These are phyloP conservation scores for Pantherophis guttatus DNA, from an alignment of 2,113 vertebrate species.

Conservation along the genomic window DNA sequence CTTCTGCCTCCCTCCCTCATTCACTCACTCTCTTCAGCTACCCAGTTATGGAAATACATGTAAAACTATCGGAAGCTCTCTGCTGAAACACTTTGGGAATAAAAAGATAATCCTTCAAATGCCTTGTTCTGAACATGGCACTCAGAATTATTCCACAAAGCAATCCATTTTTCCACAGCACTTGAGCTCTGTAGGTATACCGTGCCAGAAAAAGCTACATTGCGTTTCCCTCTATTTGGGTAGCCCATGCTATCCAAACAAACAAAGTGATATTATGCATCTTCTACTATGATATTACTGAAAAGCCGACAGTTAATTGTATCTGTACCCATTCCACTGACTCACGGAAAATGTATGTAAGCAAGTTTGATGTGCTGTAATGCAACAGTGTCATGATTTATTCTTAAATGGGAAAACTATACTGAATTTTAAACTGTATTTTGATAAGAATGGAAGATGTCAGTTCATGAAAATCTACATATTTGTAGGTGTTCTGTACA, in stretches of 20 bases:
- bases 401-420: neutral
- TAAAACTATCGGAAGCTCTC: neutral
- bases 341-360: neutral
- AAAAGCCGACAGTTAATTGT: neutral
- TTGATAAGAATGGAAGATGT: neutral
- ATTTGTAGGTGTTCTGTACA: neutral
- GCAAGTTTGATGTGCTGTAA: neutral
- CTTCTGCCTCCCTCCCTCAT: neutral
- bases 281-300: neutral
- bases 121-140: slow-evolving; percentile 10
- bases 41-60: neutral
- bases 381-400: neutral
- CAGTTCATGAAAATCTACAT: neutral
- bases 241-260: neutral
- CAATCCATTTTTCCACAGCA: neutral
- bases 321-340: neutral
- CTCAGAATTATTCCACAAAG: neutral
- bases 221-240: neutral
- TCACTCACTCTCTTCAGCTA: neutral
- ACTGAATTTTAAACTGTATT: slow-evolving; percentile 6
- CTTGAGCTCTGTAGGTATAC: neutral
- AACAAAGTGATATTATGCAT: neutral
- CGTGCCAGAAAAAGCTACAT: neutral
- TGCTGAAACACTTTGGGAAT: neutral
- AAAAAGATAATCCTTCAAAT: neutral